phyloP scores from a whole-genome alignment of 2,113 vertebrate genomes.

The Podilymbus podiceps region DNA sequence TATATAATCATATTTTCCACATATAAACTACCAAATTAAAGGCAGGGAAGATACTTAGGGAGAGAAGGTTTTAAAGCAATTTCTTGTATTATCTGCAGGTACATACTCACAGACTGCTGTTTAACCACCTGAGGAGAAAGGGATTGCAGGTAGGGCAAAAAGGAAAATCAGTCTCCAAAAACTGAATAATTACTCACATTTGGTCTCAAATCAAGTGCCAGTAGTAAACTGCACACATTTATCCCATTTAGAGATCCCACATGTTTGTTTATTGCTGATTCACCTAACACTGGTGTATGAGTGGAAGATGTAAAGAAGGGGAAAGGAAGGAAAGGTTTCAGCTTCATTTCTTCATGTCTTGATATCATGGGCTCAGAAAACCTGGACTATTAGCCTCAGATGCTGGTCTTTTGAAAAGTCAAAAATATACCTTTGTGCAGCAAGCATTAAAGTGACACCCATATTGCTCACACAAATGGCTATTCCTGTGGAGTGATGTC shows the following conservation, averaged over 20 bases:
- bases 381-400: neutral
- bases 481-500: neutral
- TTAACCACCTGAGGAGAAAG: neutral
- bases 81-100: neutral
- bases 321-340: neutral
- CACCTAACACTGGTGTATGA: neutral
- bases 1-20: neutral
- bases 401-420: neutral
- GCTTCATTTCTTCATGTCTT: neutral
- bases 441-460: slow-evolving; percentile 2
- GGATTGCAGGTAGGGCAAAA: neutral
- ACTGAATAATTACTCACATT: neutral
- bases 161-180: neutral
- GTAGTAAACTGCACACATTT: neutral
- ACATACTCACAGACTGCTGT: neutral
- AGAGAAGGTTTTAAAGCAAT: neutral
- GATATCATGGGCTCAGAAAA: neutral
- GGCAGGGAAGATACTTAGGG: neutral
- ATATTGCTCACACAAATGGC: neutral
- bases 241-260: neutral
- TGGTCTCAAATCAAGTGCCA: neutral
- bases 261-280: neutral
- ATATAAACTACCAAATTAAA: slow-evolving; percentile 7
- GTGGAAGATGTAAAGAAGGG: neutral
- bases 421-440: neutral